phyloP scores from a whole-genome alignment of 2,888 invertebrate species.

The Sympetrum striolatum region DNA sequence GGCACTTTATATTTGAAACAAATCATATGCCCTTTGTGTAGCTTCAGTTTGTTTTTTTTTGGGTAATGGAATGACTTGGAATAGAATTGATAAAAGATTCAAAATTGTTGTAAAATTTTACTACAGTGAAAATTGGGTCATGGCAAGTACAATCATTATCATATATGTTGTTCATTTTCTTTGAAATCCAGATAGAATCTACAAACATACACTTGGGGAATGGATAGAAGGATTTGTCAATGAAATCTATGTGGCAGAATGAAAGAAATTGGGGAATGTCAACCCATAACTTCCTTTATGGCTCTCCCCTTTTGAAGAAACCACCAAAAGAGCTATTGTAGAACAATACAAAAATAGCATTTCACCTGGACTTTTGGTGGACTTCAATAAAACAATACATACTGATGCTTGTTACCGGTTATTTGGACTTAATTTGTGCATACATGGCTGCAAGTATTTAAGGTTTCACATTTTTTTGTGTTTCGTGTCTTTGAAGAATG shows the following conservation, averaged over 20 bases:
- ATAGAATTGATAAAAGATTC: constrained; percentile 11
- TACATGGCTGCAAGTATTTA: neutral
- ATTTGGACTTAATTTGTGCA: constrained; percentile 28
- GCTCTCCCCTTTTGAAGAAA: constrained; percentile 23
- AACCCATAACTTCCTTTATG: neutral
- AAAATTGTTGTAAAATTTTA: constrained; percentile 46
- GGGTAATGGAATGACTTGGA: neutral
- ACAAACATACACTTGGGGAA: constrained; percentile 44
- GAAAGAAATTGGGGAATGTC: constrained; percentile 6
- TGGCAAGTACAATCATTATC: constrained; percentile 46
- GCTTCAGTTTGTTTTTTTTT: neutral
- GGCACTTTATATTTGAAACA: too few relatives aligned
- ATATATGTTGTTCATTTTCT: constrained; percentile 27
- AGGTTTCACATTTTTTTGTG: neutral
- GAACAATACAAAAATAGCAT: constrained; percentile 48
- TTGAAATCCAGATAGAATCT: constrained; percentile 39
- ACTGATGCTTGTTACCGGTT: constrained; percentile 1
- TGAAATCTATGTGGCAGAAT: constrained; percentile 14
- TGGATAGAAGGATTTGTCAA: neutral
- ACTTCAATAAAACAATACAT: constrained; percentile 1
- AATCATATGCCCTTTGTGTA: too few relatives aligned
- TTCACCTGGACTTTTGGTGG: constrained; percentile 47
- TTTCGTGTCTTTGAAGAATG: neutral
- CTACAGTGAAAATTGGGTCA: constrained; percentile 47
- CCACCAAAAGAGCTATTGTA: constrained; percentile 48